These are phyloP conservation scores for Oreochromis grahami DNA, from an alignment of 2,797 vertebrate genomes.

Conservation along the genomic window DNA sequence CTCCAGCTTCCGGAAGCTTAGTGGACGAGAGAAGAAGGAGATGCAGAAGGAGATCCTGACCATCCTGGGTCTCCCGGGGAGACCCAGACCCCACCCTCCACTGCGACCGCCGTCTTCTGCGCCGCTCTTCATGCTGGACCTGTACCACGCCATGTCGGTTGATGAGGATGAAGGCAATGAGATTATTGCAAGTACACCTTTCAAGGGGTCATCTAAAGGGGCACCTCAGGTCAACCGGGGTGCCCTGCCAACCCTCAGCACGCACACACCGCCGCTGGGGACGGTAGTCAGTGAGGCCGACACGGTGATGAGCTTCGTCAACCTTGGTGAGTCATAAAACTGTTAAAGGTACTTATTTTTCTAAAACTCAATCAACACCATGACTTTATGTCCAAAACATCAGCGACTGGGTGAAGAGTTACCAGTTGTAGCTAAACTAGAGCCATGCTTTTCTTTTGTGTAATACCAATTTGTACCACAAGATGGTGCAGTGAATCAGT, in stretches of 20 bases:
- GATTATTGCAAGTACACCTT: slow-evolving; percentile 37
- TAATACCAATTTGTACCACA: background rate
- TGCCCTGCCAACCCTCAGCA: slow-evolving; percentile 80
- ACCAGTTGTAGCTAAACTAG: accelerated
- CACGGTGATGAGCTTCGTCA: slow-evolving; percentile 97
- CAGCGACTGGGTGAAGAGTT: background rate
- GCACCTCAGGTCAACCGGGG: slow-evolving; percentile 63
- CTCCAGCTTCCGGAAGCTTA: slow-evolving; percentile 83
- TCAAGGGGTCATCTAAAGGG: slow-evolving; percentile 24
- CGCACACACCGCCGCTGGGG: slow-evolving; percentile 78
- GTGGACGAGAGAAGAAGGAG: slow-evolving; percentile 86
- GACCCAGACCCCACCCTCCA: slow-evolving; percentile 80
- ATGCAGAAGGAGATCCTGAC: slow-evolving; percentile 94
- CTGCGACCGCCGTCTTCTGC: slow-evolving; percentile 82
- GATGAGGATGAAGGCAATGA: slow-evolving; percentile 73
- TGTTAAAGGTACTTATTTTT: accelerated
- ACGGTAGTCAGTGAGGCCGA: slow-evolving; percentile 86
- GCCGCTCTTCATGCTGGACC: slow-evolving; percentile 94
- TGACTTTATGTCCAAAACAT: background rate
- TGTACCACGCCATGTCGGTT: slow-evolving; percentile 88
- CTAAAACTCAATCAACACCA: background rate
- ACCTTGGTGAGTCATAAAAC: slow-evolving; percentile 83
- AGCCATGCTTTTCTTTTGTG: background rate
- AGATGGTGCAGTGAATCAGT: background rate
- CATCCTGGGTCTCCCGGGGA: slow-evolving; percentile 85